Evolutionary conservation across 2,797 vertebrate species (phyloP), one percentile per base, ranked within the genome.

Genomic region (Enteromius unitaeniatus): DNA sequence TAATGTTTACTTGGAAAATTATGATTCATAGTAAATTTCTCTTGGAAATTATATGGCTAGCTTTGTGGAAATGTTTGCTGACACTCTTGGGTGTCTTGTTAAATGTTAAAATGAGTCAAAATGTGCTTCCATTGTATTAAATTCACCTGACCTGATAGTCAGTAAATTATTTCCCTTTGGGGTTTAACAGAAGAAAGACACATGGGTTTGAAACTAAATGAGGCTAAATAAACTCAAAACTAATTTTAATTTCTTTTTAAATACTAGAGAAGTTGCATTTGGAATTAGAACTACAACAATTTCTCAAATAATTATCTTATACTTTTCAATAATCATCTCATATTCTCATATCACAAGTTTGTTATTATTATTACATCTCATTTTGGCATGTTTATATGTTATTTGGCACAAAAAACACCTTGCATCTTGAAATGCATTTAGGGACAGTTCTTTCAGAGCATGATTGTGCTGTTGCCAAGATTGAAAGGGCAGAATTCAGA

Each of bases 401-500:
- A 67, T 21, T 37, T 67, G 64, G 64, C 37, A 69, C 10, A 5
- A 69, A 45, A 34, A 21, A 1, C 37, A 42, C n/a, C 67, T 23
- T 69, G 64, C 28, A 67, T 37, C 28, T 34, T 67, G 31, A 34
- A 34, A 34, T 34, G 23, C 58, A 62, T 62, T 62, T 28, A 28
- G 26, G 26, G 5, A 1, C 23, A 45, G 37, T 47, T 64, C 23
- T 42, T 31, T 21, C 21, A 31, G 21, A 67, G 26, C 21, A 53
- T 51, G 40, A 51, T 13, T 53, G 28, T 64, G 37, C 15, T 9
- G 10, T 26, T 76, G 62, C 62, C 49, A 49, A 45, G 60, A 40
- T 15, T 26, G 23, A 79, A 83, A 83, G 76, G 64, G 77, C 81
- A 75, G 51, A 60, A 72, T 53, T 62, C n/a, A 62, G 28, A 49